These are phyloP conservation scores for Hycleus cichorii DNA, from an alignment of 1,140 invertebrate species.

Conservation along the genomic window DNA sequence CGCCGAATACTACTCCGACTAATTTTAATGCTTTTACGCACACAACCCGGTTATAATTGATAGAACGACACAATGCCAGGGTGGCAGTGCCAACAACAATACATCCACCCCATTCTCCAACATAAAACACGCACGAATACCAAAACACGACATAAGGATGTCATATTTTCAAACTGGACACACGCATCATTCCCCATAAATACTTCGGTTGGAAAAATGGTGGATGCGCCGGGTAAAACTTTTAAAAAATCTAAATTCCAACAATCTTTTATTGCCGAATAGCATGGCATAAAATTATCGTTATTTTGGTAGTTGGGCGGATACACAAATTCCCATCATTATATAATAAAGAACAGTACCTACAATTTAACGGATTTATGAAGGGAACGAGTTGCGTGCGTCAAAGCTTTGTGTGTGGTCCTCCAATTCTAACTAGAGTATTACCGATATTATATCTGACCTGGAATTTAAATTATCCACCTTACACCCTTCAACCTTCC, in stretches of 20 bases:
- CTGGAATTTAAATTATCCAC: slow-evolving; percentile 9
- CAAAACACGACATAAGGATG: slow-evolving; percentile 21
- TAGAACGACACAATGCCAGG: slow-evolving; percentile 14
- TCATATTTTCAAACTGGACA: slow-evolving; percentile 15
- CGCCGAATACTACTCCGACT: slow-evolving; percentile 29
- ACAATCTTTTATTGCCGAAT: no score
- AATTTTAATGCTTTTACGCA: slow-evolving; percentile 35
- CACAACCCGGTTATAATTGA: slow-evolving; percentile 31
- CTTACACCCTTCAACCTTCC: no score
- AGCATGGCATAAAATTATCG: no score
- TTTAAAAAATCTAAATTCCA: no score
- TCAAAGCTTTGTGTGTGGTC: slow-evolving; percentile 18
- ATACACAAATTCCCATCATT: no score
- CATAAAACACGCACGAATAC: slow-evolving; percentile 19
- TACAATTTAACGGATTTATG: no score
- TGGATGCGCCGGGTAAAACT: no score
- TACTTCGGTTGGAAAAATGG: no score
- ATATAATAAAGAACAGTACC: no score
- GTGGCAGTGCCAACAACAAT: slow-evolving; percentile 3
- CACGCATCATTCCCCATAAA: not conserved
- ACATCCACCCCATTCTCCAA: slow-evolving; percentile 3
- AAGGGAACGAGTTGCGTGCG: not conserved
- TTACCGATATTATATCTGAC: slow-evolving; percentile 19
- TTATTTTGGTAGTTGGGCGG: no score
- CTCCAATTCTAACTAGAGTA: slow-evolving; percentile 4